These are phyloP conservation scores for Elephas maximus DNA, from an alignment of 2,113 vertebrate species.

Conservation along the genomic window DNA sequence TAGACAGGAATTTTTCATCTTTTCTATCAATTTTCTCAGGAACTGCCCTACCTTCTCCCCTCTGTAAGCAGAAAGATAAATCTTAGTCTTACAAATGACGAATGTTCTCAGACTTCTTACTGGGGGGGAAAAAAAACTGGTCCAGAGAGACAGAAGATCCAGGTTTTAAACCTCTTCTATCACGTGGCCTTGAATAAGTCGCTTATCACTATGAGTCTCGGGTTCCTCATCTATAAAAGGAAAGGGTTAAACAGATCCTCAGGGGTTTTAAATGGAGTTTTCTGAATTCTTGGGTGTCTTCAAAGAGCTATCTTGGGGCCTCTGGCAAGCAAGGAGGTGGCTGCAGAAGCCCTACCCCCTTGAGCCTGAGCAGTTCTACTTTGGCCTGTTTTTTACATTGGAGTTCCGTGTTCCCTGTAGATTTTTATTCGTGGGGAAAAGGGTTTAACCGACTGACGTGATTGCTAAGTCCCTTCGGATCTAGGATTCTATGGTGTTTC, in stretches of 20 bases:
- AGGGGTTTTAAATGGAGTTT: fast-evolving
- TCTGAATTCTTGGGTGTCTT: not conserved
- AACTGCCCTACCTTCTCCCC: not conserved
- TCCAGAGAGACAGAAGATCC: not conserved
- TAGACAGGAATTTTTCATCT: no score
- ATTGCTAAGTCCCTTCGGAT: no score
- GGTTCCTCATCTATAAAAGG: not conserved
- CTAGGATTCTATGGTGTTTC: not conserved
- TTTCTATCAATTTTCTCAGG: not conserved
- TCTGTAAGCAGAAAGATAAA: not conserved
- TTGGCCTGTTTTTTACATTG: not conserved
- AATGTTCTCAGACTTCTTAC: not conserved
- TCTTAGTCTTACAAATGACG: not conserved
- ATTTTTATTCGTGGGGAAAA: not conserved
- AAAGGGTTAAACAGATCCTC: no score
- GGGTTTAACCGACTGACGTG: fast-evolving
- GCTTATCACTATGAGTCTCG: not conserved
- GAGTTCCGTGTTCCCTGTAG: fast-evolving
- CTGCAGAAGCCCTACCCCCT: not conserved
- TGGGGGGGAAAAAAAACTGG: fast-evolving
- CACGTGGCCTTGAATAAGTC: not conserved
- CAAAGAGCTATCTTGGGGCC: no score
- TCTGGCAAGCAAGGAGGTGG: not conserved
- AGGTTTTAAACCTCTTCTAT: not conserved
- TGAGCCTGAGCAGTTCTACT: no score